Conservation (phyloP, 2,888 invertebrate species). For the Polydesmus complanatus region DNA sequence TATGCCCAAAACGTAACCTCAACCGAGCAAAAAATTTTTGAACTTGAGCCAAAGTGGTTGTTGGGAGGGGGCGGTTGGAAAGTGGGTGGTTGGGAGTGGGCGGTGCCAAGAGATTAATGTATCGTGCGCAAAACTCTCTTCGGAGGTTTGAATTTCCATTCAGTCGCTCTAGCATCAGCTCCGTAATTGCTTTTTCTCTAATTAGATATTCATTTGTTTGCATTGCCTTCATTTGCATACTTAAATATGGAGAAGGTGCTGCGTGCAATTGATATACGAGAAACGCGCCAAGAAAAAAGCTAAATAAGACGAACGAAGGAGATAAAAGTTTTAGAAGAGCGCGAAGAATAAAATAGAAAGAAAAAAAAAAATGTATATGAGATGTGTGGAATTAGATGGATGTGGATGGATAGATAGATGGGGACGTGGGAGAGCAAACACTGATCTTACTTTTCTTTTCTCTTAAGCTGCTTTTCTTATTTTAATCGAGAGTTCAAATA, state of each 20-base stretch:
- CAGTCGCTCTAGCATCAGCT: background rate
- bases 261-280: no score
- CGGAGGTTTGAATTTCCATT: background rate
- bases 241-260: background rate
- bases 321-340: no score
- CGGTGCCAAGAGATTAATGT: background rate
- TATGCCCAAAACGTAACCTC: no score
- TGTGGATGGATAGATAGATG: no score
- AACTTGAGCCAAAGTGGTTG: background rate
- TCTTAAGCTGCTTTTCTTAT: background rate
- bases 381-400: no score
- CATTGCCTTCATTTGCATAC: background rate
- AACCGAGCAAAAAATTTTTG: background rate
- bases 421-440: background rate
- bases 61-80: background rate
- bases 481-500: background rate
- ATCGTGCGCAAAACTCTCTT: no score
- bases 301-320: no score
- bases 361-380: no score
- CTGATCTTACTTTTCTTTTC: background rate
- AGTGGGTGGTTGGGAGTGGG: background rate
- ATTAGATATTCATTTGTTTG: background rate
- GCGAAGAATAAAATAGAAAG: no score
- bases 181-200: background rate
- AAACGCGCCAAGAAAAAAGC: no score